Evolutionary conservation across 2,113 vertebrate species (phyloP).

Genomic region (Rallus limicola): DNA sequence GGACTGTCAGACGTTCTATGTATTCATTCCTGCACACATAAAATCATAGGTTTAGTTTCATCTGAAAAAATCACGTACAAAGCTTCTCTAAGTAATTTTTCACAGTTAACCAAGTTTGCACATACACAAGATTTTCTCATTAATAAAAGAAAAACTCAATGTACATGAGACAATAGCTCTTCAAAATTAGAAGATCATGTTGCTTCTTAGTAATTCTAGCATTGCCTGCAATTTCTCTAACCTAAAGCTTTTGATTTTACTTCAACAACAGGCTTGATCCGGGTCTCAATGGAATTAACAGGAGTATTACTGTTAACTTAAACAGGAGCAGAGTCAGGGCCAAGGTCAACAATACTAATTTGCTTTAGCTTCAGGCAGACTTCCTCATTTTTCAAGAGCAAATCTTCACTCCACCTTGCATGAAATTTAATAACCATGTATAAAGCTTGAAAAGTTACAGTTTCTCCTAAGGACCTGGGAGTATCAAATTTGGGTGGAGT

Average conservation of each 20-base stretch:
- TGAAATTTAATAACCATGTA: background rate
- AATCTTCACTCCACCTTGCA: background rate
- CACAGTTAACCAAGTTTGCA: background rate
- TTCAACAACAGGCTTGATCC: background rate
- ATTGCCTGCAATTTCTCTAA: background rate
- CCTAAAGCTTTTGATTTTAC: background rate
- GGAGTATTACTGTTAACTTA: background rate
- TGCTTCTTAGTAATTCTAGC: background rate
- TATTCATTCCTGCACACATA: background rate
- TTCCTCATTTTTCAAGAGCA: background rate
- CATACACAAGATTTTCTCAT: background rate
- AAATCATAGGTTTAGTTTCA: background rate
- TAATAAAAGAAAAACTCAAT: background rate
- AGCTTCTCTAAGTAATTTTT: background rate
- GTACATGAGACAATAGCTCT: background rate
- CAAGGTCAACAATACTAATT: constrained; percentile 40
- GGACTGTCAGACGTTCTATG: background rate
- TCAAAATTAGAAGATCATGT: background rate
- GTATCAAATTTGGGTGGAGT: background rate
- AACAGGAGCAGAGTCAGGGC: background rate
- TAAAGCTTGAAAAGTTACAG: background rate
- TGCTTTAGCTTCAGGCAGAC: constrained; percentile 21
- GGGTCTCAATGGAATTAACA: background rate
- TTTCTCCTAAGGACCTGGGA: background rate
- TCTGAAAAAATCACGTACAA: background rate